Evolutionary conservation across 2,888 invertebrate species (phyloP), one percentile per base, ranked within the genome.

Genomic region (Drosophila mulleri): DNA sequence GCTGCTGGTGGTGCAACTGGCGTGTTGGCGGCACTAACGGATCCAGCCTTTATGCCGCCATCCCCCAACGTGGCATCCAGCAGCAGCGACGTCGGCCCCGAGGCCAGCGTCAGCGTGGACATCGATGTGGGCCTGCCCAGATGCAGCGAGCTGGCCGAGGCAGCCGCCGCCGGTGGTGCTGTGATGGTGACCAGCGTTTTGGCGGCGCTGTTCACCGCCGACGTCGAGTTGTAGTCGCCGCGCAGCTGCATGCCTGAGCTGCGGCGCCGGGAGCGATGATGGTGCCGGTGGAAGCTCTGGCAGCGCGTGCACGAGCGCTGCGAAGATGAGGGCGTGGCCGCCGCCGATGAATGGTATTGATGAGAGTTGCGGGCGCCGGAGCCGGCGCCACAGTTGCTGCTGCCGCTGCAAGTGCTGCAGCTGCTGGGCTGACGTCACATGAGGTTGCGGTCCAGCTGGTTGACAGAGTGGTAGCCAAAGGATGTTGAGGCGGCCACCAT

Each of bases 391-490:
- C 92, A 93, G 88, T 92, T 93, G 91, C 92, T 92, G 87, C 92
- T 91, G 78, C 91, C 91, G 80, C 92, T 92, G 78, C 93, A 93
- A 78, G 93, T 92, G 86, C 92, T 93, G 90, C 93, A 93, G 87
- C 92, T 93, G 91, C 92, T 93, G n/a, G 92, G 92, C 85, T 93
- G 92, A 57, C 93, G 93, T 92, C 93, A 93, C 89, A 93, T 93
- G 82, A 92, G 90, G 65, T 91, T 91, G 60, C 93, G 92, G 74
- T 93, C 92, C 79, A 92, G 90, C 81, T 93, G 93, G 84, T 93
- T 92, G 67, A 93, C 93, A 39, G 93, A 93, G 47, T 92, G 91
- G 80, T 93, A 93, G 70, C 92, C 93, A 60, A 93, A 92, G 61
- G 93, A 92, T 57, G 93, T 92, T 35, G 93, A 93, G 56, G 93